Percentiles rank a stretch among this genome's conserved stretches.
Conservation (phyloP, 1,140 invertebrate species). For the Portunus trituberculatus region DNA sequence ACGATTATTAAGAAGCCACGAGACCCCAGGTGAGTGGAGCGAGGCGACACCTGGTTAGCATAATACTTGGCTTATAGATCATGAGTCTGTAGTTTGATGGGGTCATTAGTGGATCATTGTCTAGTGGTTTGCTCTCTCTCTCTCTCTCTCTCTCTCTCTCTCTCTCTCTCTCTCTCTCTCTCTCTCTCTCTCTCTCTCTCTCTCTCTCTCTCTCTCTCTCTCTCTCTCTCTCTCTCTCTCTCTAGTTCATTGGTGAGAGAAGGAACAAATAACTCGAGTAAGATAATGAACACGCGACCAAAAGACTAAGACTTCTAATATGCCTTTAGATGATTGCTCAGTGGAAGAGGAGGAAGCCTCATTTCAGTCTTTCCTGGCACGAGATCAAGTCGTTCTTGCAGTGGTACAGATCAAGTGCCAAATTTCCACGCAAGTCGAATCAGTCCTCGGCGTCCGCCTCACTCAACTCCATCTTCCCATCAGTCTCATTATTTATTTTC, state of each 20-base stretch:
- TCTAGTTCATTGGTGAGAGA: not conserved
- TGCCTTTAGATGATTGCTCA: too few relatives aligned
- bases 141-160: not conserved
- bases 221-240: not conserved
- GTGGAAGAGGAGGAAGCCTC: too few relatives aligned
- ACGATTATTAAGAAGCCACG: not conserved
- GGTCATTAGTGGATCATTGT: slow-evolving; percentile 2
- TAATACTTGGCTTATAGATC: not conserved
- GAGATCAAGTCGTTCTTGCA: too few relatives aligned
- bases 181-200: slow-evolving; percentile 8
- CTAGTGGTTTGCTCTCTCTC: not conserved
- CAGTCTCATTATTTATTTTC: too few relatives aligned
- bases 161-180: not conserved
- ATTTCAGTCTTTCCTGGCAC: too few relatives aligned
- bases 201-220: slow-evolving; percentile 39
- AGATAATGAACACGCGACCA: too few relatives aligned
- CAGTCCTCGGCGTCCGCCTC: too few relatives aligned
- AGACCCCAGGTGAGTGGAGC: not conserved
- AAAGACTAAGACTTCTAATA: too few relatives aligned
- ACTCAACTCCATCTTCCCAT: too few relatives aligned
- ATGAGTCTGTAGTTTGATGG: not conserved
- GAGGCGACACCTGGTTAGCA: not conserved
- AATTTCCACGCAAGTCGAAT: too few relatives aligned
- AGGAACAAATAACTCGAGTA: too few relatives aligned
- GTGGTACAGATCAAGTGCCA: too few relatives aligned